Evolutionary conservation across 2,888 invertebrate genomes (phyloP).

Genomic region (Erebia ligea): DNA sequence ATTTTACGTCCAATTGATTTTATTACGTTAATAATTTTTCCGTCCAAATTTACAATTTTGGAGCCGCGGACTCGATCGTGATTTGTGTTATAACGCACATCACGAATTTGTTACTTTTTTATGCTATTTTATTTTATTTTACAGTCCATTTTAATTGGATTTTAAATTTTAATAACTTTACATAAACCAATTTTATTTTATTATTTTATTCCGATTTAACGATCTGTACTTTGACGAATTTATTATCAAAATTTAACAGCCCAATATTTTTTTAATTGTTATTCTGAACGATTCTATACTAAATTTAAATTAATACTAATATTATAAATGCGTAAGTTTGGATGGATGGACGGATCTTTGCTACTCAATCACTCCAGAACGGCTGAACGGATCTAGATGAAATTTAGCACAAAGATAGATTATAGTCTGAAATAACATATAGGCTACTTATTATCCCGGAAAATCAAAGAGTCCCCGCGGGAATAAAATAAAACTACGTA

Average conservation of each 20-base stretch:
- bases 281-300: neutral
- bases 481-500: too few relatives aligned
- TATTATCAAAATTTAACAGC: neutral
- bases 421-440: too few relatives aligned
- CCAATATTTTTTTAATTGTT: neutral
- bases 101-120: neutral
- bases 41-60: slow-evolving; percentile 22
- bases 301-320: too few relatives aligned
- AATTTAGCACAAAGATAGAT: too few relatives aligned
- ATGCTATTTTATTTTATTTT: too few relatives aligned
- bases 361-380: too few relatives aligned
- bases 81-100: slow-evolving; percentile 16
- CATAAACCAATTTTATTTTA: neutral
- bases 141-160: slow-evolving; percentile 9
- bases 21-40: slow-evolving; percentile 23
- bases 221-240: slow-evolving; percentile 2
- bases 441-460: too few relatives aligned
- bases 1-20: slow-evolving; percentile 22
- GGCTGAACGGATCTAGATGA: too few relatives aligned
- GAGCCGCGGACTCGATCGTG: slow-evolving; percentile 15
- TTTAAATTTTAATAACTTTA: slow-evolving; percentile 7
- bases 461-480: too few relatives aligned
- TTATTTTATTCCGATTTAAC: slow-evolving; percentile 10
- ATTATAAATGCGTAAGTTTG: too few relatives aligned
- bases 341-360: too few relatives aligned